Conservation (phyloP, 1,140 invertebrate genomes). For the Aphelinus certus region DNA sequence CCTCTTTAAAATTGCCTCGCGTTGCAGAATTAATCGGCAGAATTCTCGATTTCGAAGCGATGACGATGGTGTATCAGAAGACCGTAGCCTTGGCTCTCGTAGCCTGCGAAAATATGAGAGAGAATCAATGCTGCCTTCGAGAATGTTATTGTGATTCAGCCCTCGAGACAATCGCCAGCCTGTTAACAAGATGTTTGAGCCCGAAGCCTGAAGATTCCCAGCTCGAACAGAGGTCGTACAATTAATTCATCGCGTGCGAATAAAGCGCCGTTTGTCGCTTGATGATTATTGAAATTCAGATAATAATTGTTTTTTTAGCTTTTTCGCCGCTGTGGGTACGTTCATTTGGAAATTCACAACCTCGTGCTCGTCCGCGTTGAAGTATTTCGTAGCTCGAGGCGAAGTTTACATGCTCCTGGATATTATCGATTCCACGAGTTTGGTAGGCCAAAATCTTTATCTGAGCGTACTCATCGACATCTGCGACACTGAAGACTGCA, state of each 20-base stretch:
- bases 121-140: constrained; percentile 29
- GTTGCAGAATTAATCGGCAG: constrained; percentile 44
- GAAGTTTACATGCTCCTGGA: constrained; percentile 48
- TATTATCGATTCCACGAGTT: constrained; percentile 42
- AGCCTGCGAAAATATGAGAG: constrained; percentile 43
- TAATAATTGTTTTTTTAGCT: constrained; percentile 41
- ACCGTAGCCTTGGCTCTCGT: constrained; percentile 48
- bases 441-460: constrained; percentile 47
- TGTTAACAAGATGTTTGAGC: constrained; percentile 44
- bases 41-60: constrained; percentile 39
- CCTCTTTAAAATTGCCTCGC: too few relatives aligned
- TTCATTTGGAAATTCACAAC: constrained; percentile 53
- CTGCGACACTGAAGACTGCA: constrained; percentile 41
- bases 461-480: constrained; percentile 51
- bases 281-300: too few relatives aligned
- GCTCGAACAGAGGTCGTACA: constrained; percentile 50
- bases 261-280: too few relatives aligned
- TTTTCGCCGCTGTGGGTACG: constrained; percentile 48
- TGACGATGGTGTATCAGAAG: constrained; percentile 46
- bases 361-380: constrained; percentile 32
- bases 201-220: constrained; percentile 47
- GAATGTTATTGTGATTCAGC: constrained; percentile 39
- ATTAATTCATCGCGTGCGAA: neutral
- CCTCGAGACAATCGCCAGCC: constrained; percentile 37
- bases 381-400: constrained; percentile 43